Evolutionary conservation across 92 coral and sea anemone species (phyloP), one percentile per base, ranked within the genome.

Genomic region (Porites divaricata): DNA sequence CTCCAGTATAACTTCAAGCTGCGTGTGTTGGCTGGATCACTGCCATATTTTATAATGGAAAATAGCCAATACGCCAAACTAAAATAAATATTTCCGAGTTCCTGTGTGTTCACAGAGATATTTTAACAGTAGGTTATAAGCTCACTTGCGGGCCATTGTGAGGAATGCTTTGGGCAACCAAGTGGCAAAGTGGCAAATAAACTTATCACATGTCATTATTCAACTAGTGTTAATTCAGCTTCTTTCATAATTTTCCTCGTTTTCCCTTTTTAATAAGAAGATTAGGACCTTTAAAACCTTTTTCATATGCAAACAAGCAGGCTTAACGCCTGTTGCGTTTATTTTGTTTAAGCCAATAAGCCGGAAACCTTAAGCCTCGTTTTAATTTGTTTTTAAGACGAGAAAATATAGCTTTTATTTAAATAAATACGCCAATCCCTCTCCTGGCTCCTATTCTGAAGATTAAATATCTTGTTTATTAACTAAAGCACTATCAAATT

Each of bases 301-400:
- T 24, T 54, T 74, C 78, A 35, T 74, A 50, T 53, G 35, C 41
- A 1, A 75, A 54, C 65, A 10, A 50, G 13, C n/a, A 19, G 66
- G 7, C 53, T 75, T 19, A 22, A 23, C 70, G n/a, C 71, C 70
- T 35, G 5, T 35, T 25, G 58, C 23, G 70, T 62, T 45, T 45
- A 48, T 4, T 64, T 56, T 48, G 51, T 62, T 17, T 28, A 15
- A 10, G n/a, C 58, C 7, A 13, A 6, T 28, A 63, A 63, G 57
- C 81, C 81, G 81, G 81, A 77, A 77, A 63, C 51, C 67, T 4
- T 35, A 41, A 76, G 70, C 17, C 22, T 76, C 45, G 70, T 28
- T 17, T 28, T 20, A 48, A 76, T 63, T 63, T 76, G 81, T 50
- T 61, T 76, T 45, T 53, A 74, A 54, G 56, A 21, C 61, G 45